Percentiles rank a stretch among this genome's conserved stretches.
Evolutionary conservation across 53 echinoderm and acorn worm genomes (phyloP).

Genomic region (Antedon mediterranea): DNA sequence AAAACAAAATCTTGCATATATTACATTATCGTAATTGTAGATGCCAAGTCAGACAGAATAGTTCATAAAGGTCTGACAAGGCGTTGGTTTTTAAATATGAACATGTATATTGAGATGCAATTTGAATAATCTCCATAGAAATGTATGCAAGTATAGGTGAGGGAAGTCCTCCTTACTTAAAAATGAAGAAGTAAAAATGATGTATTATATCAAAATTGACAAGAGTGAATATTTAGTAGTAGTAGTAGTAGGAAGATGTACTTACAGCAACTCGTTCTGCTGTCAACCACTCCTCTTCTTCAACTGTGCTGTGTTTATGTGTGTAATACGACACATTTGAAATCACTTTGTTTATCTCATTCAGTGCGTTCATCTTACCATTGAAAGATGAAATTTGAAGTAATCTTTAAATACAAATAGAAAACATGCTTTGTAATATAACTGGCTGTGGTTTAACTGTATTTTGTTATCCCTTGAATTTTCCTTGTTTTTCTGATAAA

Average conservation of each 20-base stretch:
- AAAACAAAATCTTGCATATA: not conserved
- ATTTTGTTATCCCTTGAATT: too few species aligned
- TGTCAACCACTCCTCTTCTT: slow-evolving; percentile 95
- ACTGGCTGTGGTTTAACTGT: too few species aligned
- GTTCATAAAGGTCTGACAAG: not conserved
- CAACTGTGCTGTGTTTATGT: slow-evolving; percentile 84
- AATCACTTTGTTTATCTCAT: slow-evolving; percentile 97
- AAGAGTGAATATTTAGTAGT: too few species aligned
- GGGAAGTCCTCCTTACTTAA: too few species aligned
- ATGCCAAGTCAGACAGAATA: not conserved
- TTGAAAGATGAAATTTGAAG: slow-evolving; percentile 97
- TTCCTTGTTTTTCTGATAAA: too few species aligned
- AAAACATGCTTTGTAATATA: too few species aligned
- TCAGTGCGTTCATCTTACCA: slow-evolving; percentile 97
- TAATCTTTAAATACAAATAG: slow-evolving; percentile 22
- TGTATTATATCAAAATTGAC: too few species aligned
- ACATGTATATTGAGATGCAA: not conserved
- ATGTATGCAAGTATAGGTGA: too few species aligned
- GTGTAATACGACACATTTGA: slow-evolving; percentile 98
- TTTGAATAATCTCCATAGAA: not conserved
- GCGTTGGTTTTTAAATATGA: not conserved
- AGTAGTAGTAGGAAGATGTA: not conserved
- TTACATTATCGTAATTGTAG: not conserved
- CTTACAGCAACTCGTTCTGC: slow-evolving; percentile 98
- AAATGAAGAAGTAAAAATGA: too few species aligned